Base-by-base conservation (phyloP, 2,797 vertebrate species). In the Pantherophis alleghaniensis region DNA sequence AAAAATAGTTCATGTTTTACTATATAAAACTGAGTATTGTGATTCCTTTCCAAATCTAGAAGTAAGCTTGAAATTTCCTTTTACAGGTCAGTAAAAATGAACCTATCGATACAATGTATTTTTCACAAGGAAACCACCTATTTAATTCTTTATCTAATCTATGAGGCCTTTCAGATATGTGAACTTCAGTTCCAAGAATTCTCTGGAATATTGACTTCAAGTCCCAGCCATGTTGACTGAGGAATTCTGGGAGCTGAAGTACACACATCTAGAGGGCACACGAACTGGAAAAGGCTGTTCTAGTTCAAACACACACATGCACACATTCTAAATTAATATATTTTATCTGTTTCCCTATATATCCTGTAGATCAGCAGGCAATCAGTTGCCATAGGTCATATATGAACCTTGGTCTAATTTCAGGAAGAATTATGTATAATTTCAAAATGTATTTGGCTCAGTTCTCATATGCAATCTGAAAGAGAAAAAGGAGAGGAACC, bases 1-100 rank as follows among this genome's bases (percentile, higher is more conserved):
- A 90, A 93, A 91, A 89, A 86, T 89, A 86, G 89, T 93, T 91
- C 87, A 57, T 20, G 28, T 93, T 91, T 89, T 20, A 66, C 74
- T 86, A 18, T 47, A 86, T 93, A 51, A 59, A 47, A 91, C 63
- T 53, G 86, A 91, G 88, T 89, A 63, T 86, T 93, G 18, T 86
- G 32, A 57, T 5, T 86, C 74, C 57, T 32, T 60, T 86, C 14
- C 47, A 89, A n/a, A 32, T 89, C 60, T 26, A 14, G 63, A 63
- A 57, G 32, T 66, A 37, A 89, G 53, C 26, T 10, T 89, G 51
- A 89, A 42, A 57, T 91, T 93, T 83, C 63, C 32, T 16, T 22
- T 59, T 51, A 42, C n/a, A 69, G 57, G 51, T 91, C 56, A n/a
- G 5, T n/a, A 57, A 24, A 89, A 83, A 91, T 26, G 42, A 93